Evolutionary conservation across 2,113 vertebrate species (phyloP).

Genomic region (Chroicocephalus ridibundus): DNA sequence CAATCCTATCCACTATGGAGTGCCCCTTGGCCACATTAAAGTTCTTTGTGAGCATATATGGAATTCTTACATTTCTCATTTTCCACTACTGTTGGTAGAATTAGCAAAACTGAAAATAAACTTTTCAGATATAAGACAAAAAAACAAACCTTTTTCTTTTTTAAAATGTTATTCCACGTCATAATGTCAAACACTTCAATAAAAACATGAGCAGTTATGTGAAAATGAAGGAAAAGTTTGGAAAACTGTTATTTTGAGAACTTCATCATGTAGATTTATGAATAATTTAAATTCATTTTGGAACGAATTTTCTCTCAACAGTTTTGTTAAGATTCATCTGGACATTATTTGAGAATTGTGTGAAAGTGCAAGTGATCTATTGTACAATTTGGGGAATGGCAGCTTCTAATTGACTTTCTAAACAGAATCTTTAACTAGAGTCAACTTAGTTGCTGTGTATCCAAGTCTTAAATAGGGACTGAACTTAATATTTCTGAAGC

Average conservation of each 20-base stretch:
- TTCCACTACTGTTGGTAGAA: fast-evolving
- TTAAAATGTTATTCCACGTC: not conserved
- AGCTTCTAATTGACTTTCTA: not conserved
- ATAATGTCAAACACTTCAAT: not conserved
- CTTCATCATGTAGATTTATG: not conserved
- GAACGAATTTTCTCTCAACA: not conserved
- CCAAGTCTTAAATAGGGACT: not conserved
- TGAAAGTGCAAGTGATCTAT: not conserved
- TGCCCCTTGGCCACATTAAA: not conserved
- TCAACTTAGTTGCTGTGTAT: not conserved
- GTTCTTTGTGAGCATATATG: not conserved
- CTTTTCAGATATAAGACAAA: not conserved
- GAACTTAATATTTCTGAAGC: not conserved
- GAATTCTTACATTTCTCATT: not conserved
- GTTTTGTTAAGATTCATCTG: not conserved
- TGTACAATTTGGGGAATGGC: not conserved
- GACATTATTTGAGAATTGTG: not conserved
- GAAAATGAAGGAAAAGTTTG: not conserved
- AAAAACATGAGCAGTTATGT: not conserved
- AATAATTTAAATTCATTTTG: not conserved
- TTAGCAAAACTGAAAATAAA: not conserved
- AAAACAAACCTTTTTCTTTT: not conserved
- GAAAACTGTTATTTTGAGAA: not conserved
- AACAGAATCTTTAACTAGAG: not conserved
- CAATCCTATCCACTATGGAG: too few relatives aligned